Evolutionary conservation across 2,797 vertebrate species (phyloP).

Genomic region (Podargus strigoides): DNA sequence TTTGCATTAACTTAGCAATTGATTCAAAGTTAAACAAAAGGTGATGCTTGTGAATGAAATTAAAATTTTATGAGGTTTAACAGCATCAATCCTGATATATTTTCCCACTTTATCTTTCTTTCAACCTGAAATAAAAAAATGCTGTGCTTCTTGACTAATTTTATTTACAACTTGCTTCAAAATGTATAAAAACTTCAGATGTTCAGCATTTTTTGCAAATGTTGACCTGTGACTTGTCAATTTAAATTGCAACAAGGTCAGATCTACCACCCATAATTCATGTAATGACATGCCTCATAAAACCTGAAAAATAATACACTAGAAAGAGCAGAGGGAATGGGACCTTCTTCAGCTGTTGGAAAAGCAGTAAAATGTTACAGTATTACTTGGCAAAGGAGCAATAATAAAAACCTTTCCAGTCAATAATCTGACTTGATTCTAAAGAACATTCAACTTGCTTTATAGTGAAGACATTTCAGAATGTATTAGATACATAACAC

Average conservation of each 20-base stretch:
- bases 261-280: neutral
- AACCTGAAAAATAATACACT: neutral
- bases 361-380: neutral
- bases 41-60: conserved; percentile 2
- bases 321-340: neutral
- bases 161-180: conserved; percentile 43
- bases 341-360: neutral
- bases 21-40: conserved; percentile 36
- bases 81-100: conserved; percentile 39
- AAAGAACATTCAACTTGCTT: neutral
- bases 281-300: conserved; percentile 30
- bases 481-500: neutral
- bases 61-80: conserved; percentile 47
- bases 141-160: conserved; percentile 16
- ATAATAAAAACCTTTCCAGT: neutral
- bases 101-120: conserved; percentile 30
- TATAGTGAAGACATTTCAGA: neutral
- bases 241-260: conserved; percentile 31
- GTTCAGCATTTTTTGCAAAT: neutral
- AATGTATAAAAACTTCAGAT: conserved; percentile 6
- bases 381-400: neutral
- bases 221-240: conserved; percentile 5
- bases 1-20: neutral
- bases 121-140: conserved; percentile 17
- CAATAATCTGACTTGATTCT: neutral